These are phyloP conservation scores for Aethina tumida DNA, from an alignment of 1,140 invertebrate species.

Conservation along the genomic window DNA sequence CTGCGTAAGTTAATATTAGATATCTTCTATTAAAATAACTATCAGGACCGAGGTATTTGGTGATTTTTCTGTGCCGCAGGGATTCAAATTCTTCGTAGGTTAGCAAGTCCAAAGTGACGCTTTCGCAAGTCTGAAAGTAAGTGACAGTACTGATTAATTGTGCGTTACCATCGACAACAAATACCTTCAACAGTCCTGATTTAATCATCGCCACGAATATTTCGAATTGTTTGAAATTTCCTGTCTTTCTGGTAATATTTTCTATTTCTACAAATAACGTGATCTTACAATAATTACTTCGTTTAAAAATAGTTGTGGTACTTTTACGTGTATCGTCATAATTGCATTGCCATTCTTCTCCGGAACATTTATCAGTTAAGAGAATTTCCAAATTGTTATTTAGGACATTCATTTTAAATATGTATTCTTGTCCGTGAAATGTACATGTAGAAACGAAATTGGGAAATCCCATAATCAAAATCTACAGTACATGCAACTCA, in stretches of 20 bases:
- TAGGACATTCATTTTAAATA: constrained; percentile 37
- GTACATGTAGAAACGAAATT: constrained; percentile 38
- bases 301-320: not conserved
- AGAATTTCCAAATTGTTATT: constrained; percentile 35
- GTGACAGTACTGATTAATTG: too few relatives aligned
- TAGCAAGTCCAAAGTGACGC: constrained; percentile 25
- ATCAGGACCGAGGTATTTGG: constrained; percentile 12
- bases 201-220: constrained; percentile 43
- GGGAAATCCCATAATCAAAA: constrained; percentile 30
- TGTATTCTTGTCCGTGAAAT: constrained; percentile 39
- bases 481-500: too few relatives aligned
- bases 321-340: constrained; percentile 40
- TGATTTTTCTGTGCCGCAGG: constrained; percentile 22
- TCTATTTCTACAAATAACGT: constrained; percentile 39
- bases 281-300: not conserved
- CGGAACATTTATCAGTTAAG: constrained; percentile 40
- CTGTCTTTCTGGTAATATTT: constrained; percentile 43
- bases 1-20: constrained; percentile 23
- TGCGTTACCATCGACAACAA: too few relatives aligned
- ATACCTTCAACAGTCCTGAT: constrained; percentile 42
- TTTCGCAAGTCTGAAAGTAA: constrained; percentile 23
- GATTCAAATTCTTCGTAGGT: constrained; percentile 27
- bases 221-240: constrained; percentile 44
- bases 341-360: constrained; percentile 43
- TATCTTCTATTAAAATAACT: constrained; percentile 24